Conservation (phyloP, 1,140 invertebrate genomes). For the Adelges cooleyi region DNA sequence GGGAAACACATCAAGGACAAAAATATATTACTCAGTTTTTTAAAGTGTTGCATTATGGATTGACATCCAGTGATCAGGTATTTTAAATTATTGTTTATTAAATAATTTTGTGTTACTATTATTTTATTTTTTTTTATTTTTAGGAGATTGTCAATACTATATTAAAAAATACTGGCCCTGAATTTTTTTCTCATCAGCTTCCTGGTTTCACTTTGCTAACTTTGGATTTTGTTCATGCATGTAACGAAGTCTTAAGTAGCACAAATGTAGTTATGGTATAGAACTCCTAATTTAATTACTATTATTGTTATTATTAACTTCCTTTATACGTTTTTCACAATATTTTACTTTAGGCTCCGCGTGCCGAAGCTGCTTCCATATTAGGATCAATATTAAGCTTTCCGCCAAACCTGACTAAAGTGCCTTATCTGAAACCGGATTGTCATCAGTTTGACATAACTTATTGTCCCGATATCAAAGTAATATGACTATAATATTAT, state of each 20-base stretch:
- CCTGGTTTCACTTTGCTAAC: slow-evolving; percentile 78
- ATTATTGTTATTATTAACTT: not conserved
- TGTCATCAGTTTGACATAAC: slow-evolving; percentile 54
- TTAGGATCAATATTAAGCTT: slow-evolving; percentile 75
- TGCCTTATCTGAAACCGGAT: slow-evolving; percentile 71
- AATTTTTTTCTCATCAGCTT: slow-evolving; percentile 74
- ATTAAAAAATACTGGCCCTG: slow-evolving; percentile 59
- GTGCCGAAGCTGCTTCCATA: slow-evolving; percentile 83
- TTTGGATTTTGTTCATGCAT: slow-evolving; percentile 81
- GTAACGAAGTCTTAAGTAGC: slow-evolving; percentile 42
- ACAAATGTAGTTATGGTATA: slow-evolving; percentile 13
- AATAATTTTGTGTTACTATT: slow-evolving; percentile 16
- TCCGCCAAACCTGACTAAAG: slow-evolving; percentile 58
- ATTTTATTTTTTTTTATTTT: slow-evolving; percentile 32
- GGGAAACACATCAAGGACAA: slow-evolving; percentile 41
- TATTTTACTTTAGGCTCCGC: slow-evolving; percentile 51
- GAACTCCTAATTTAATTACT: not conserved
- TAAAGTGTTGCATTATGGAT: slow-evolving; percentile 67
- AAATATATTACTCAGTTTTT: slow-evolving; percentile 81
- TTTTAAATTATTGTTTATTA: slow-evolving; percentile 26
- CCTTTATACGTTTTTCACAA: not conserved
- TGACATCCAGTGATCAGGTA: slow-evolving; percentile 46
- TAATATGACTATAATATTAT: slow-evolving; percentile 36
- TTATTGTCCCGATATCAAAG: slow-evolving; percentile 66
- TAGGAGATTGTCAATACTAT: slow-evolving; percentile 52